These are phyloP conservation scores for Antheraea yamamai DNA, from an alignment of 2,888 invertebrate species.

Conservation along the genomic window DNA sequence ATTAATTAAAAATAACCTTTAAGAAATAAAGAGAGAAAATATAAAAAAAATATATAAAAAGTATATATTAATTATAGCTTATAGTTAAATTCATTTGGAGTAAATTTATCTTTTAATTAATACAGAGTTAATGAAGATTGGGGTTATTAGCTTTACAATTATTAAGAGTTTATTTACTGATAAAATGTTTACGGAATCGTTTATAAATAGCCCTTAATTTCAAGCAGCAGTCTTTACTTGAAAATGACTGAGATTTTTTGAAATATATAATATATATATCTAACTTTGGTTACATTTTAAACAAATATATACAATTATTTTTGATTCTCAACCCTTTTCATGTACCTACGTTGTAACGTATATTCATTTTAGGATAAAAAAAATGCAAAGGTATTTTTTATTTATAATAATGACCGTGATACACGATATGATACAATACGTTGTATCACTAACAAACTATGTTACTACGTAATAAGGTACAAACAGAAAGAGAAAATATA, in stretches of 20 bases:
- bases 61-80: background rate
- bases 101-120: conserved; percentile 11
- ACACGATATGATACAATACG: no score
- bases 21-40: background rate
- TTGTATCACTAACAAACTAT: background rate
- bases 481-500: no score
- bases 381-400: no score
- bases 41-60: background rate
- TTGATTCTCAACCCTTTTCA: no score
- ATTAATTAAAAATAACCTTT: no score
- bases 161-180: conserved; percentile 2
- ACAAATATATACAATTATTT: no score
- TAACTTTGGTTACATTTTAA: background rate
- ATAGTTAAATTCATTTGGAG: conserved; percentile 2
- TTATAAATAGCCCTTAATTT: background rate
- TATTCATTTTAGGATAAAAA: no score
- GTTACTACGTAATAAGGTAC: no score
- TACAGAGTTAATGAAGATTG: conserved; percentile 3
- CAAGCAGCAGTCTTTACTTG: background rate
- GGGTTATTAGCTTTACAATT: conserved; percentile 5
- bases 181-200: background rate
- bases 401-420: background rate
- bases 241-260: background rate
- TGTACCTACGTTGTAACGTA: no score
- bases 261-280: background rate